A percentile compares a stretch with the other conserved stretches of the same genome.
These are phyloP conservation scores for Lasioglossum malachurum DNA, from an alignment of 2,888 invertebrate species.

Conservation along the genomic window DNA sequence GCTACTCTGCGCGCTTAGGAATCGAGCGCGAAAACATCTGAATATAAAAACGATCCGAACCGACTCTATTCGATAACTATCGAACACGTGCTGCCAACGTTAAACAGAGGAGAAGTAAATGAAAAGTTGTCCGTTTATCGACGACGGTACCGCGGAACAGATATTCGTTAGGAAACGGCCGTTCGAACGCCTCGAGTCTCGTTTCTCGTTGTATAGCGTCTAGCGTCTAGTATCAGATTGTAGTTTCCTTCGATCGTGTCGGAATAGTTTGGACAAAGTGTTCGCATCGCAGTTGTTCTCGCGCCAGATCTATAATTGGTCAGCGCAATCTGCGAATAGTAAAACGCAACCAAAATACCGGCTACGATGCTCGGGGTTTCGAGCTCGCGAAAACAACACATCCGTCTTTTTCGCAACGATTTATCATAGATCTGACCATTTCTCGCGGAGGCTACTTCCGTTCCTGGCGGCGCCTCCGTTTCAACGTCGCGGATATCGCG, in stretches of 20 bases:
- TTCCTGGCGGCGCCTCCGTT: conserved; percentile 7
- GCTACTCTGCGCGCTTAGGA: conserved; percentile 12
- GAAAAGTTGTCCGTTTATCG: neutral
- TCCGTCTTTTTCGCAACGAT: neutral
- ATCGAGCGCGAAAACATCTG: neutral
- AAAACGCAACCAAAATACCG: conserved; percentile 61
- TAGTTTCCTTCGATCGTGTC: neutral
- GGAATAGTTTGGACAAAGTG: neutral
- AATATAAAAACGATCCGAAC: neutral
- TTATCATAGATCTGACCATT: neutral
- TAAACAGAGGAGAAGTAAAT: neutral
- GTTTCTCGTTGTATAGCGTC: neutral
- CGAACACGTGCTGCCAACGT: neutral
- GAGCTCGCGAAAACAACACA: conserved; percentile 22
- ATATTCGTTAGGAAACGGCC: neutral
- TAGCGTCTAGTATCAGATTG: neutral
- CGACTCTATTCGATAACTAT: neutral
- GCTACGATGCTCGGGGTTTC: neutral
- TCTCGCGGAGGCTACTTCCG: neutral
- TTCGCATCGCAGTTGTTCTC: conserved; percentile 44
- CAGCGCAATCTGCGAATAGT: conserved; percentile 71
- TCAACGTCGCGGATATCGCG: neutral
- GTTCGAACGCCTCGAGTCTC: neutral
- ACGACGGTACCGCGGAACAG: neutral
- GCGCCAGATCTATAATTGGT: conserved; percentile 63